Percentiles rank a stretch among this genome's conserved stretches.
Evolutionary conservation across 2,113 vertebrate genomes (phyloP).

Genomic region (Rutilus rutilus): DNA sequence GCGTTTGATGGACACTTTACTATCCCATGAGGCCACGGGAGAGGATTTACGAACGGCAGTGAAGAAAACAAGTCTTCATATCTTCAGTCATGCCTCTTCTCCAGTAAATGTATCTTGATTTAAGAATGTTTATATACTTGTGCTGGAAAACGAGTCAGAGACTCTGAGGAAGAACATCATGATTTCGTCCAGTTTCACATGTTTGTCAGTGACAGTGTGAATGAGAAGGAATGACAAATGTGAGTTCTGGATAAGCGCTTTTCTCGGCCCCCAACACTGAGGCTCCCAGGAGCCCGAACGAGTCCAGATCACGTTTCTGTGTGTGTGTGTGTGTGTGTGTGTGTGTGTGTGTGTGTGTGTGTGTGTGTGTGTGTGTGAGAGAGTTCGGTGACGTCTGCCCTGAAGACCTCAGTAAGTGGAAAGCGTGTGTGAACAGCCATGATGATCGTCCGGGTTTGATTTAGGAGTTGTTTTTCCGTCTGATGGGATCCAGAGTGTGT

Average conservation of each 20-base stretch:
- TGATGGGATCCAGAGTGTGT: conserved; percentile 60
- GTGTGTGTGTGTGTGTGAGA: too few relatives aligned
- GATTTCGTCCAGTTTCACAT: not conserved
- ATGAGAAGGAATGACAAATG: conserved; percentile 16
- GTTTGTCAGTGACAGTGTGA: not conserved
- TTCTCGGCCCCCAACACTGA: not conserved
- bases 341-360: not conserved
- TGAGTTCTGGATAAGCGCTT: not conserved
- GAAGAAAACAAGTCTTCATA: too few relatives aligned
- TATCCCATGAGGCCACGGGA: too few relatives aligned
- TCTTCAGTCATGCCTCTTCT: too few relatives aligned
- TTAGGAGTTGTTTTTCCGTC: conserved; percentile 76
- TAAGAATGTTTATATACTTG: not conserved
- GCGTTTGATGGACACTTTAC: too few relatives aligned
- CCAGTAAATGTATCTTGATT: too few relatives aligned
- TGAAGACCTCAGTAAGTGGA: conserved; percentile 55
- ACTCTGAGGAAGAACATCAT: not conserved
- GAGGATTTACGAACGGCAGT: too few relatives aligned
- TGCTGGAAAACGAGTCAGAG: not conserved
- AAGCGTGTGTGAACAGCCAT: conserved; percentile 63
- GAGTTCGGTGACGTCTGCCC: conserved; percentile 31
- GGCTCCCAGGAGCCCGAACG: not conserved
- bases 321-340: not conserved
- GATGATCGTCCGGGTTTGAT: conserved; percentile 71
- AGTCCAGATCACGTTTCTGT: not conserved